These are phyloP conservation scores for Diadophis punctatus DNA, from an alignment of 2,113 vertebrate genomes.

Conservation along the genomic window DNA sequence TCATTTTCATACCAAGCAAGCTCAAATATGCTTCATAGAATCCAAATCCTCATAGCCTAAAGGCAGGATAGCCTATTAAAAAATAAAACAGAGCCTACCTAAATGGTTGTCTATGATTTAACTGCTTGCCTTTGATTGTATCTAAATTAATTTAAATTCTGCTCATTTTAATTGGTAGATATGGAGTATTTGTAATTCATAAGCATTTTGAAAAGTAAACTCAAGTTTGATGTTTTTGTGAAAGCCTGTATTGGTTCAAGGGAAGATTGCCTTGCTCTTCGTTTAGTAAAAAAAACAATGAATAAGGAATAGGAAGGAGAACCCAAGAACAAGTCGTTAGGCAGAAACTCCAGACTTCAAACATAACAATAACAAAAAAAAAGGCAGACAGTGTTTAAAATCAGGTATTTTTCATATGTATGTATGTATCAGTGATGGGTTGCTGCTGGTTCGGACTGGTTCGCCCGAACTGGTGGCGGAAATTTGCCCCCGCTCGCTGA, in stretches of 20 bases:
- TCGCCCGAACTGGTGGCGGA: too few species aligned
- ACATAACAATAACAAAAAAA: neutral
- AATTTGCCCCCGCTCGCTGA: too few species aligned
- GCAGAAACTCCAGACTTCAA: neutral
- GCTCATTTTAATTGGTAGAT: slow-evolving; percentile 17
- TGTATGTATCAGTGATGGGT: too few species aligned
- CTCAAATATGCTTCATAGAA: slow-evolving; percentile 14
- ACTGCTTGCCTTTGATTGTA: neutral
- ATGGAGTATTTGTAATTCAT: neutral
- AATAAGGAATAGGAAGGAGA: neutral
- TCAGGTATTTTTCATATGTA: neutral
- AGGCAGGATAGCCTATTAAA: slow-evolving; percentile 1
- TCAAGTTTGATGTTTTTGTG: neutral
- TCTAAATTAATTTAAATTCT: slow-evolving; percentile 31
- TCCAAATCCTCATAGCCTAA: slow-evolving; percentile 3
- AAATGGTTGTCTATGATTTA: neutral
- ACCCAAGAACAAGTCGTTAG: neutral
- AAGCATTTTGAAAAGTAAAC: slow-evolving; percentile 12
- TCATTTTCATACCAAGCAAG: slow-evolving; percentile 48
- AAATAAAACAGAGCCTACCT: neutral
- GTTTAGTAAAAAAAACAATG: neutral
- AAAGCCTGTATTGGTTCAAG: neutral
- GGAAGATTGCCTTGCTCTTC: neutral
- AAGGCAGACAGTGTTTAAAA: neutral
- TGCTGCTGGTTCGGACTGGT: too few species aligned